Evolutionary conservation across 2,888 invertebrate genomes (phyloP).

Genomic region (Dilophus febrilis): DNA sequence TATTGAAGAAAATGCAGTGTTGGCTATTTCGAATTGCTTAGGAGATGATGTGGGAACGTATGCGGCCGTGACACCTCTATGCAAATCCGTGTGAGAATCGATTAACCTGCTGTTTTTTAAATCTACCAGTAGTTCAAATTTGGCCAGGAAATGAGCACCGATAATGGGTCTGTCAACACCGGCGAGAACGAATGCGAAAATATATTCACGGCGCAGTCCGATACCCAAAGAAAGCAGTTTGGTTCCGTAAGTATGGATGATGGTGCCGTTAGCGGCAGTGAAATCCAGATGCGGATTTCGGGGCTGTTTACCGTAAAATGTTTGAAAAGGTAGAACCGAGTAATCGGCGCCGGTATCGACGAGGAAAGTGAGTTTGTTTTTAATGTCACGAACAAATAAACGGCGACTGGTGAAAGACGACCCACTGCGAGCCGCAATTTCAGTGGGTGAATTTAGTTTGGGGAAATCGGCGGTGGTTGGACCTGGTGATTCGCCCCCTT

Average conservation of each 20-base stretch:
- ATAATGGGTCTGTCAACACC: slow-evolving; percentile 1
- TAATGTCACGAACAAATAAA: no score
- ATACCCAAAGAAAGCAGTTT: slow-evolving; percentile 1
- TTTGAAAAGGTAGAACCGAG: no score
- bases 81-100: neutral
- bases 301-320: no score
- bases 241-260: slow-evolving; percentile 1
- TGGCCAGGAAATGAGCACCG: slow-evolving; percentile 4
- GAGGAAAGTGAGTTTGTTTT: no score
- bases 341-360: no score
- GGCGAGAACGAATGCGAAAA: neutral
- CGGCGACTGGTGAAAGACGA: no score
- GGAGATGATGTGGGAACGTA: neutral
- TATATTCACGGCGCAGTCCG: neutral
- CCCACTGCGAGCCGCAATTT: no score
- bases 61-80: neutral
- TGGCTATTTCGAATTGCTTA: neutral
- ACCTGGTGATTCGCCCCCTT: no score
- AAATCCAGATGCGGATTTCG: no score
- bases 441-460: no score
- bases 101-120: neutral
- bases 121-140: slow-evolving; percentile 4
- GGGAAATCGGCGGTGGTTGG: no score
- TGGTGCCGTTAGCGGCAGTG: slow-evolving; percentile 2
- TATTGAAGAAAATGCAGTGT: neutral